Evolutionary conservation across 2,888 invertebrate species (phyloP).

Genomic region (Drosophila anomalata): DNA sequence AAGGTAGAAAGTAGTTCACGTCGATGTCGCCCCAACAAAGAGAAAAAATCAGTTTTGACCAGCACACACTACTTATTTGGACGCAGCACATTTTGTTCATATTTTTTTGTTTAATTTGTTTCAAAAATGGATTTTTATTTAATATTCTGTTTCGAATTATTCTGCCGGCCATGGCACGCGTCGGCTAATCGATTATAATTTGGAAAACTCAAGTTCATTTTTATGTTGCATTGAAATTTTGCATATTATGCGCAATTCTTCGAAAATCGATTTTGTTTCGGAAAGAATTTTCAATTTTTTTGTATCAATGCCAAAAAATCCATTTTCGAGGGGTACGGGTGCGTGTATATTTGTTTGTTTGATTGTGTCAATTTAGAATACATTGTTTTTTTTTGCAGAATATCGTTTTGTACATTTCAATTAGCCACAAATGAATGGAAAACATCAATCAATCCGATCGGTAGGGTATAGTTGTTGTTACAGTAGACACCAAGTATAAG

Average conservation of each 20-base stretch:
- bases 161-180: conserved; percentile 40
- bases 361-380: conserved; percentile 46
- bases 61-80: conserved; percentile 48
- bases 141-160: conserved; percentile 10
- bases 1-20: conserved; percentile 31
- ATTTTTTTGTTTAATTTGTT: conserved; percentile 25
- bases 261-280: conserved; percentile 35
- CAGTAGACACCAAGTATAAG: conserved; percentile 41
- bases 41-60: conserved; percentile 51
- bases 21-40: conserved; percentile 45
- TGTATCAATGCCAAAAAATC: conserved; percentile 68
- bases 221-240: conserved; percentile 60
- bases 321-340: conserved; percentile 46
- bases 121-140: conserved; percentile 58
- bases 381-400: conserved; percentile 21
- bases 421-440: conserved; percentile 50
- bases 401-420: conserved; percentile 48
- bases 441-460: conserved; percentile 50
- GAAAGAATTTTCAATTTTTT: conserved; percentile 52
- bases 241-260: conserved; percentile 71
- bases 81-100: conserved; percentile 49
- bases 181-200: conserved; percentile 20
- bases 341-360: conserved; percentile 28
- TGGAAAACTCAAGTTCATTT: conserved; percentile 32
- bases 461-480: conserved; percentile 22